These are phyloP conservation scores for Aleiodes testaceus DNA, from an alignment of 2,888 invertebrate species.

Conservation along the genomic window DNA sequence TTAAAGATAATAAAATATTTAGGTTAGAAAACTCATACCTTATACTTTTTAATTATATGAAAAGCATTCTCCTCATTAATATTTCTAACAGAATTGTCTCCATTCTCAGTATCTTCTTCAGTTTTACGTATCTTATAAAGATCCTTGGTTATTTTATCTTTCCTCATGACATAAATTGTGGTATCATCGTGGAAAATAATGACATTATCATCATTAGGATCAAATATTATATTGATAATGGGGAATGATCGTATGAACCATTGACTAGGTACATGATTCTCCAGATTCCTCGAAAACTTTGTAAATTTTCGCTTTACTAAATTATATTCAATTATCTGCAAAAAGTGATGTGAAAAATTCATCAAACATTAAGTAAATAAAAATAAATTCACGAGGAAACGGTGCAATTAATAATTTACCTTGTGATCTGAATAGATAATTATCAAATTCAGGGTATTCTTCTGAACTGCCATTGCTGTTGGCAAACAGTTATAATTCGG, in stretches of 20 bases:
- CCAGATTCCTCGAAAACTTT: constrained; percentile 77
- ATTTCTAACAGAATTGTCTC: constrained; percentile 63
- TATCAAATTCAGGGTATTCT: constrained; percentile 77
- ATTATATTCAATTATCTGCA: constrained; percentile 84
- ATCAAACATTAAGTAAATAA: neutral
- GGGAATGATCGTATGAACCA: constrained; percentile 78
- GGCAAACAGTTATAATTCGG: constrained; percentile 83
- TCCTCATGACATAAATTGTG: constrained; percentile 78
- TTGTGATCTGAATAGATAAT: constrained; percentile 87
- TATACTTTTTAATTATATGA: constrained; percentile 74
- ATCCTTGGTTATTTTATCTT: constrained; percentile 69
- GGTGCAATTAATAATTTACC: constrained; percentile 72
- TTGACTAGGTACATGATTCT: constrained; percentile 74
- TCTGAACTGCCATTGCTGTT: constrained; percentile 82
- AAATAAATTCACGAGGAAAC: no score
- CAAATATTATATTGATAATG: constrained; percentile 78
- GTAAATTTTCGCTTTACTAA: constrained; percentile 79
- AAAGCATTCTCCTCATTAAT: constrained; percentile 67
- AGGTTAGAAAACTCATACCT: constrained; percentile 68
- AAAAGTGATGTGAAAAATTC: constrained; percentile 53
- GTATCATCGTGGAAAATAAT: constrained; percentile 84
- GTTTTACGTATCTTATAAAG: constrained; percentile 71
- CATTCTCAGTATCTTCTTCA: constrained; percentile 69
- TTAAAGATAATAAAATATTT: neutral
- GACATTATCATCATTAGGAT: constrained; percentile 78